phyloP scores from a whole-genome alignment of 2,113 vertebrate genomes.

The Cebidichthys violaceus region DNA sequence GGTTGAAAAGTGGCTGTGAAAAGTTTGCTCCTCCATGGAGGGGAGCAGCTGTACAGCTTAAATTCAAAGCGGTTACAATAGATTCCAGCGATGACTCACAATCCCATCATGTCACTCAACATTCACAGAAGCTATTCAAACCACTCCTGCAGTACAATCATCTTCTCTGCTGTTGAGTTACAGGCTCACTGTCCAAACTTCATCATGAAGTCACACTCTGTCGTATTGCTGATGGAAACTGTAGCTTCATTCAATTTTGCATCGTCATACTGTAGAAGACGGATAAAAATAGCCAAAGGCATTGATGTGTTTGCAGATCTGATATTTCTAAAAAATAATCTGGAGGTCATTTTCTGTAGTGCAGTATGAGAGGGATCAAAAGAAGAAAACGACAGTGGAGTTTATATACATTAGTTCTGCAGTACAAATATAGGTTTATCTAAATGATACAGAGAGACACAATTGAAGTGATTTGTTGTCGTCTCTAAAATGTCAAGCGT shows the following conservation, averaged over 20 bases:
- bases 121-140: conserved; percentile 28
- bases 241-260: background rate
- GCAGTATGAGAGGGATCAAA: background rate
- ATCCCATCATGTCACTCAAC: conserved; percentile 42
- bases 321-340: conserved; percentile 43
- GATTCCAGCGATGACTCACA: conserved; percentile 40
- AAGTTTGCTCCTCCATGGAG: conserved; percentile 20
- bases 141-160: conserved; percentile 15
- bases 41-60: background rate
- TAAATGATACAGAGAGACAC: background rate
- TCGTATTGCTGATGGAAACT: background rate
- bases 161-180: conserved; percentile 33
- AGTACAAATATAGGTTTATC: background rate
- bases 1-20: conserved; percentile 26
- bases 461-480: background rate
- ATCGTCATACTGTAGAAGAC: background rate
- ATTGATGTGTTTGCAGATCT: background rate
- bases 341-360: background rate
- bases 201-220: background rate
- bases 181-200: conserved; percentile 4
- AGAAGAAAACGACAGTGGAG: background rate
- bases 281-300: conserved; percentile 25
- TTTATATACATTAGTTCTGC: background rate
- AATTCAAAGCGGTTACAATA: conserved; percentile 14
- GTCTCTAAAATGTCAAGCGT: background rate